Percentiles rank a stretch among this genome's conserved stretches.
These are phyloP conservation scores for Hirundo rustica DNA, from an alignment of 2,797 vertebrate species.

Conservation along the genomic window DNA sequence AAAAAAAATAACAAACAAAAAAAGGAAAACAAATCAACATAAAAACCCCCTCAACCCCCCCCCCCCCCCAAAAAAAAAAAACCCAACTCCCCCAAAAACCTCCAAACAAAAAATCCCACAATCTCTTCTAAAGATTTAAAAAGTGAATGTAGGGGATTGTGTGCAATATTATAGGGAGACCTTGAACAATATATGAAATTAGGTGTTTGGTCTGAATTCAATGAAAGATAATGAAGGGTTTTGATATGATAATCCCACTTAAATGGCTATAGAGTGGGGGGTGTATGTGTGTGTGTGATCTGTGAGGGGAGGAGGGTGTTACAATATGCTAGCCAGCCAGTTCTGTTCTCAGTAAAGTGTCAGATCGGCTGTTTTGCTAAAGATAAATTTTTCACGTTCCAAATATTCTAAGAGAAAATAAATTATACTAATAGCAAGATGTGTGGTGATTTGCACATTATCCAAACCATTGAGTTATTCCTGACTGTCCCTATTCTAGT, in stretches of 20 bases:
- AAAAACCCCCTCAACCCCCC: not conserved
- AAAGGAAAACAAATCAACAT: not conserved
- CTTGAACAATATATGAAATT: slow-evolving; percentile 66
- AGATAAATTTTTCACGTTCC: slow-evolving; percentile 84
- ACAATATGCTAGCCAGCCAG: slow-evolving; percentile 76
- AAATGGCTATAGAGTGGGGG: slow-evolving; percentile 61
- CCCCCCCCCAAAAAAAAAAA: not conserved
- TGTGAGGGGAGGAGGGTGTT: slow-evolving; percentile 47
- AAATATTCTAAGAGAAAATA: slow-evolving; percentile 82
- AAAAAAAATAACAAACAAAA: not conserved
- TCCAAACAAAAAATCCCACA: not conserved
- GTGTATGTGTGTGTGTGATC: slow-evolving; percentile 51
- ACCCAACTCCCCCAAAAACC: not conserved
- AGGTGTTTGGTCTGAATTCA: slow-evolving; percentile 70
- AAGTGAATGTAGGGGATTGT: slow-evolving; percentile 37
- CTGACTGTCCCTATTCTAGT: slow-evolving; percentile 86
- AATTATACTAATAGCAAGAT: slow-evolving; percentile 82
- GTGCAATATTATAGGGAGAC: slow-evolving; percentile 34
- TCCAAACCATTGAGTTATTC: slow-evolving; percentile 87
- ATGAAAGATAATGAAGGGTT: slow-evolving; percentile 75
- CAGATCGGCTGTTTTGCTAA: slow-evolving; percentile 83
- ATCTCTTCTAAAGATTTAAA: slow-evolving; percentile 33
- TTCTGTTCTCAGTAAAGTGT: slow-evolving; percentile 77
- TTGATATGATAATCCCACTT: slow-evolving; percentile 76
- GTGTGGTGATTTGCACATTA: slow-evolving; percentile 86